Conservation (phyloP, 2,113 vertebrate species). For the Lepus americanus region DNA sequence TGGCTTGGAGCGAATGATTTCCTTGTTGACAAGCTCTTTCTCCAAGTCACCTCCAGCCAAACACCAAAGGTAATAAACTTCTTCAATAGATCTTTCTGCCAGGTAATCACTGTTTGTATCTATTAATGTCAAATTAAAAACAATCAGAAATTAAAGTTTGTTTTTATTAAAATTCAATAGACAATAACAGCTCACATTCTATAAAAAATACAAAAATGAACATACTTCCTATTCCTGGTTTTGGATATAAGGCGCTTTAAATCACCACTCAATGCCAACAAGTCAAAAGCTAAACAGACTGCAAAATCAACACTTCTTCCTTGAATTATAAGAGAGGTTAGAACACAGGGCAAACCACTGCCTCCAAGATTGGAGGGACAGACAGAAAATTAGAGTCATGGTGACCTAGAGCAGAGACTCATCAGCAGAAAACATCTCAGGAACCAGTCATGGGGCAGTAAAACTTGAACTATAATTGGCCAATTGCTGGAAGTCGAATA, state of each 20-base stretch:
- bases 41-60: conserved; percentile 98
- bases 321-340: neutral
- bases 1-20: conserved; percentile 98
- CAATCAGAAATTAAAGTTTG: conserved; percentile 59
- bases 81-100: conserved; percentile 95
- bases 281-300: neutral
- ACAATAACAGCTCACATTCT: conserved; percentile 13
- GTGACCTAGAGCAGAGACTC: neutral
- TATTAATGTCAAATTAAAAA: conserved; percentile 80
- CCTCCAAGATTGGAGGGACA: neutral
- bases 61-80: conserved; percentile 99
- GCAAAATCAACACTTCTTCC: neutral
- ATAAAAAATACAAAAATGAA: neutral
- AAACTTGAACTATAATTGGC: neutral
- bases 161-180: conserved; percentile 25
- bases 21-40: conserved; percentile 98
- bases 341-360: neutral
- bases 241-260: neutral
- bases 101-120: conserved; percentile 93
- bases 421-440: neutral
- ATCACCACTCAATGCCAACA: neutral
- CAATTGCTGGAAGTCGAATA: neutral
- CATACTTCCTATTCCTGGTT: neutral
- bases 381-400: neutral
- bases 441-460: neutral